These are phyloP conservation scores for Tyto alba DNA, from an alignment of 2,113 vertebrate genomes.

Conservation along the genomic window DNA sequence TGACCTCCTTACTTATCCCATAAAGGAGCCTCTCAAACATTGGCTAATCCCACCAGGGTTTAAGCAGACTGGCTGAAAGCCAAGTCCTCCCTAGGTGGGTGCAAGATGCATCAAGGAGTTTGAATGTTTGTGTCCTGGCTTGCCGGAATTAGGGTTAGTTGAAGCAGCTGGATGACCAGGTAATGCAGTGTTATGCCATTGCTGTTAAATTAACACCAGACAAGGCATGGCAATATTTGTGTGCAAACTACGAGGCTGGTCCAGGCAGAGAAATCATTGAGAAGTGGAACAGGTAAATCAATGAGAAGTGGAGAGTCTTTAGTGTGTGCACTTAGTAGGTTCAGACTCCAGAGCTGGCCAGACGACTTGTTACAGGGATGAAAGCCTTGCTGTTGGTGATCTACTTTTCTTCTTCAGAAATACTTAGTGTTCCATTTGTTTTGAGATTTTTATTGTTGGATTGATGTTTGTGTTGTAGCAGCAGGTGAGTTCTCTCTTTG, in stretches of 20 bases:
- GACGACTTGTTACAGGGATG: background rate
- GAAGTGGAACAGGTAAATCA: background rate
- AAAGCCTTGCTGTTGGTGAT: background rate
- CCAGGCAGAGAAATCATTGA: background rate
- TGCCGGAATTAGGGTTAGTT: background rate
- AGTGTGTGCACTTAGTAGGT: rapidly evolving
- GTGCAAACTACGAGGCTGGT: background rate
- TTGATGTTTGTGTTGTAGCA: background rate
- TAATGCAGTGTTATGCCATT: background rate
- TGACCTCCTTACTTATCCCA: background rate
- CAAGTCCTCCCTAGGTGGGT: background rate
- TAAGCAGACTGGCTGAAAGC: background rate
- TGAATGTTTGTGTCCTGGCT: background rate
- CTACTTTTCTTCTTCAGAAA: background rate
- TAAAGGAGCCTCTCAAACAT: background rate
- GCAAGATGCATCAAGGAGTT: background rate
- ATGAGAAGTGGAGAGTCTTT: background rate
- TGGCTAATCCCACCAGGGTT: background rate
- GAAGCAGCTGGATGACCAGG: background rate
- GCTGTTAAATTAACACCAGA: background rate
- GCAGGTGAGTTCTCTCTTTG: background rate
- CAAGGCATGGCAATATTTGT: background rate
- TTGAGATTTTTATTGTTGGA: background rate
- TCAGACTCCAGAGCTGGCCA: background rate
- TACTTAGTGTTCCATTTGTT: background rate